phyloP scores from a whole-genome alignment of 1,140 invertebrate species.

The Sitobion miscanthi region DNA sequence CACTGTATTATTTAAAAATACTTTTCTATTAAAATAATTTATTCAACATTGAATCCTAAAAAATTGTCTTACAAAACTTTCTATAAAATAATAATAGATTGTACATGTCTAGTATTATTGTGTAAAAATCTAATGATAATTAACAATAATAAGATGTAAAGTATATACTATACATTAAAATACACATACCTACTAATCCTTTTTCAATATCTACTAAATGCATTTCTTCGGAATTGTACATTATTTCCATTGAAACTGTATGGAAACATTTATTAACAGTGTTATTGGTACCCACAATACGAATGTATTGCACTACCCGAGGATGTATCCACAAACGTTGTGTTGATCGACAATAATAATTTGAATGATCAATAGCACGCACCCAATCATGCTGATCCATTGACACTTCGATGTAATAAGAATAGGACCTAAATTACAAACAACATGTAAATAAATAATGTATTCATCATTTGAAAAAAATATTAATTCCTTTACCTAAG shows the following conservation, averaged over 20 bases:
- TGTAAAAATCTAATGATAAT: background rate
- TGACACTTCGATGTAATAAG: slow-evolving; percentile 95
- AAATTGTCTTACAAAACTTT: no score
- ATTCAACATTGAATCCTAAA: no score
- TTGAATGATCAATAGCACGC: slow-evolving; percentile 87
- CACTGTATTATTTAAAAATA: no score
- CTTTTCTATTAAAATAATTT: no score
- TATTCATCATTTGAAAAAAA: background rate
- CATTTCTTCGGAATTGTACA: slow-evolving; percentile 79
- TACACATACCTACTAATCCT: slow-evolving; percentile 68
- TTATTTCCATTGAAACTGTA: slow-evolving; percentile 88
- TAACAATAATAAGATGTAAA: background rate
- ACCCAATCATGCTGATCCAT: slow-evolving; percentile 96
- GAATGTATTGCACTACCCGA: slow-evolving; percentile 86
- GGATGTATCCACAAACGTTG: slow-evolving; percentile 93
- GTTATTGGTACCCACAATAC: slow-evolving; percentile 93
- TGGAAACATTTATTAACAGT: slow-evolving; percentile 96
- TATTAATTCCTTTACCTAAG: slow-evolving; percentile 68
- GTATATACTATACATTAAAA: background rate
- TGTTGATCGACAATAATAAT: slow-evolving; percentile 94
- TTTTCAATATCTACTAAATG: slow-evolving; percentile 68
- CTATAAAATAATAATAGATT: no score
- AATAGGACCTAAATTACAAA: slow-evolving; percentile 78
- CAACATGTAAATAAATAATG: slow-evolving; percentile 9
- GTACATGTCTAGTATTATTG: no score